Evolutionary conservation across 2,113 vertebrate species (phyloP).

Genomic region (Zeus faber): DNA sequence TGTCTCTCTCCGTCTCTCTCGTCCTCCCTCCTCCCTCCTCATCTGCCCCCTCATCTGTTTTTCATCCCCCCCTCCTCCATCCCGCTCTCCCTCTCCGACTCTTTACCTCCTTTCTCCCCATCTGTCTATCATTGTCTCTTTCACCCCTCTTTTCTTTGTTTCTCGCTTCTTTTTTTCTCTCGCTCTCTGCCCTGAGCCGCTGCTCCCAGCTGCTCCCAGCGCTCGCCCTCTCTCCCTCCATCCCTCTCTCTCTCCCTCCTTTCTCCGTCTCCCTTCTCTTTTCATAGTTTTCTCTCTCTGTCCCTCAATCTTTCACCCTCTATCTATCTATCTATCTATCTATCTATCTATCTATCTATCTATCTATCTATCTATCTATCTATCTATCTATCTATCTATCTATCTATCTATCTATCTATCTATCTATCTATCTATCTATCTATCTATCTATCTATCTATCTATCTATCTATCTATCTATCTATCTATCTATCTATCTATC

Average conservation of each 20-base stretch:
- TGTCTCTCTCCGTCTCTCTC: not conserved
- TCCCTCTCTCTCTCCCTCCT: not conserved
- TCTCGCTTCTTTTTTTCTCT: not conserved
- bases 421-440: too few species aligned
- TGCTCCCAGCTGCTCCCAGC: slow-evolving; percentile 74
- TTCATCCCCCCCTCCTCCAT: not conserved
- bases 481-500: too few species aligned
- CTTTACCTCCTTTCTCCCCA: not conserved
- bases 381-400: too few species aligned
- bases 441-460: too few species aligned
- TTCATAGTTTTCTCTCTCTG: not conserved
- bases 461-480: too few species aligned
- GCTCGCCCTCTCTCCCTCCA: slow-evolving; percentile 15
- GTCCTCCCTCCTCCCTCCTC: slow-evolving; percentile 75
- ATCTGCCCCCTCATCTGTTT: not conserved
- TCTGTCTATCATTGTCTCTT: not conserved
- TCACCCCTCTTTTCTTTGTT: slow-evolving; percentile 1
- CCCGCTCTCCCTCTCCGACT: not conserved
- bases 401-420: too few species aligned
- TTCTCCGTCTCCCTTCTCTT: not conserved
- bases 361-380: too few species aligned
- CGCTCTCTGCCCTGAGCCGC: not conserved
- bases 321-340: not conserved
- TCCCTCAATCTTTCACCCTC: not conserved
- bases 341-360: too few species aligned